Conservation (phyloP, 2,113 vertebrate species). For the Cavia porcellus region DNA sequence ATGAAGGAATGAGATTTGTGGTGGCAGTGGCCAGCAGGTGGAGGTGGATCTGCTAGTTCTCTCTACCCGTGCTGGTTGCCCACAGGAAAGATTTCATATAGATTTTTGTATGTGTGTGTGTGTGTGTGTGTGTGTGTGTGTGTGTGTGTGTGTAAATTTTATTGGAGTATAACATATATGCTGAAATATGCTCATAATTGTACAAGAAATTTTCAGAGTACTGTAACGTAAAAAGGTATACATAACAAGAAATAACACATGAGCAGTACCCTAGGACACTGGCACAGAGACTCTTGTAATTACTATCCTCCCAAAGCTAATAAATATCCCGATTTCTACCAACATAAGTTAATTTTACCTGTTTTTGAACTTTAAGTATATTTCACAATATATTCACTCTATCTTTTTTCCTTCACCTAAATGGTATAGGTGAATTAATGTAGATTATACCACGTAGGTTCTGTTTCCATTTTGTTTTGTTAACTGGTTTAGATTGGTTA, state of each 20-base stretch:
- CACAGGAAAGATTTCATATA: too few species aligned
- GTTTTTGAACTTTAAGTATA: constrained; percentile 55
- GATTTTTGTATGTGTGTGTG: too few species aligned
- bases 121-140: too few species aligned
- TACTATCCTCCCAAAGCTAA: neutral
- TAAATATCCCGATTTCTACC: constrained; percentile 30
- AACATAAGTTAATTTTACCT: constrained; percentile 28
- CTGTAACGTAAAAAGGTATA: neutral
- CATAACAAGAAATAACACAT: constrained; percentile 36
- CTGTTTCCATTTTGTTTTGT: constrained; percentile 54
- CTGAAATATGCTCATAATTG: constrained; percentile 24
- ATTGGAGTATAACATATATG: constrained; percentile 52
- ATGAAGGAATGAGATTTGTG: too few species aligned
- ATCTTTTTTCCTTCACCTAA: constrained; percentile 55
- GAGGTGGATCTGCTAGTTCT: too few species aligned
- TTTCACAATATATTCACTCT: neutral
- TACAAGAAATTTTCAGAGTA: constrained; percentile 57
- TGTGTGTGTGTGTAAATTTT: too few species aligned
- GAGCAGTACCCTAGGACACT: neutral
- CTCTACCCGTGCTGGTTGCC: too few species aligned
- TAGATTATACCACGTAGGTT: constrained; percentile 42
- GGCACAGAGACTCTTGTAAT: neutral
- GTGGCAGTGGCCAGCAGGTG: too few species aligned
- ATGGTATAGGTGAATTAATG: constrained; percentile 19
- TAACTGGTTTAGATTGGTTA: constrained; percentile 41